Percentiles rank a stretch among this genome's conserved stretches.
phyloP scores from a whole-genome alignment of 2,797 vertebrate species.

The Pterois miles region DNA sequence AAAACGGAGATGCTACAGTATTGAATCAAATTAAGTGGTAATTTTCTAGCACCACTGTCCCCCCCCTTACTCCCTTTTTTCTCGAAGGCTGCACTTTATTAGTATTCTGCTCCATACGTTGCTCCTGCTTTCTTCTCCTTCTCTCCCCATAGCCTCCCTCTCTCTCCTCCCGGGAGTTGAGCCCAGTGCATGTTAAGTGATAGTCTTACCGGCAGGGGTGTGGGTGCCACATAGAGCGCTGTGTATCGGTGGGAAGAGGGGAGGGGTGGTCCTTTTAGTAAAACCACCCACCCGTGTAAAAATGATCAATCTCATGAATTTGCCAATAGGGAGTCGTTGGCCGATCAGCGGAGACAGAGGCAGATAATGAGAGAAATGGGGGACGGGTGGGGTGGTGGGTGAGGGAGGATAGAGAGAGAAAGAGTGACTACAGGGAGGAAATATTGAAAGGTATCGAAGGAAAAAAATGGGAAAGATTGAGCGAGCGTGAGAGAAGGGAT shows the following conservation, averaged over 20 bases:
- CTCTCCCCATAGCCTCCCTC: constrained; percentile 46
- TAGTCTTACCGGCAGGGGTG: constrained; percentile 62
- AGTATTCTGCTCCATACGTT: constrained; percentile 74
- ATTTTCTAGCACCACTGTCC: constrained; percentile 62
- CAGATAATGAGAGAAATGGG: constrained; percentile 63
- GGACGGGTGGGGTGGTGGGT: background rate
- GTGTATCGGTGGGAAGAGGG: constrained; percentile 3
- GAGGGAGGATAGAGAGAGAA: background rate
- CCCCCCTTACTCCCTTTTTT: background rate
- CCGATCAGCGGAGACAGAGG: constrained; percentile 59
- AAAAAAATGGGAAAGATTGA: constrained; percentile 20
- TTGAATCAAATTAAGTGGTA: constrained; percentile 79
- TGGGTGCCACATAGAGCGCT: constrained; percentile 50
- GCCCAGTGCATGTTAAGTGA: constrained; percentile 79
- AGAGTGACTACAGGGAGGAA: constrained; percentile 7
- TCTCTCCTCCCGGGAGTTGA: constrained; percentile 65
- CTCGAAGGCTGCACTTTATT: constrained; percentile 75
- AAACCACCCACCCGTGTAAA: constrained; percentile 67
- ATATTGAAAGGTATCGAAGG: constrained; percentile 44
- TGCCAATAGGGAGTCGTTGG: constrained; percentile 68
- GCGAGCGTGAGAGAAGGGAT: constrained; percentile 35
- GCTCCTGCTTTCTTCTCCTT: constrained; percentile 63
- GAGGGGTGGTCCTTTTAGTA: constrained; percentile 45
- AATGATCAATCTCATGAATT: constrained; percentile 77
- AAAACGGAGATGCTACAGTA: constrained; percentile 66